These are phyloP conservation scores for Lutjanus campechanus DNA, from an alignment of 2,797 vertebrate genomes.

Conservation along the genomic window DNA sequence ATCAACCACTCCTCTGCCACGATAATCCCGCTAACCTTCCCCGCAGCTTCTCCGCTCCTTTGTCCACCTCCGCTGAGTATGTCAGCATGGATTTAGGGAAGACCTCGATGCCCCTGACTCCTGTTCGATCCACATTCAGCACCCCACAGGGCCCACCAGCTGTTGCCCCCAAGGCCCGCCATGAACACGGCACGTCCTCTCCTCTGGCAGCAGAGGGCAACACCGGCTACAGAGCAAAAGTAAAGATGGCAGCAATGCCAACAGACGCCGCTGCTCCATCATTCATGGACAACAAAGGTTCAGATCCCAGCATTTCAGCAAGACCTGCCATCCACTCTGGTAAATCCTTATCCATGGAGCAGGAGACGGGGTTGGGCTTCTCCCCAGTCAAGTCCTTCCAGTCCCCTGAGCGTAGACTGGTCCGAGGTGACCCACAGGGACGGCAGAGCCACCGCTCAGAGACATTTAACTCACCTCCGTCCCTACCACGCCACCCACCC, in stretches of 20 bases:
- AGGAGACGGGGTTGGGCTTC: constrained; percentile 75
- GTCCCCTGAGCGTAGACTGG: constrained; percentile 78
- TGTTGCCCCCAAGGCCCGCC: constrained; percentile 73
- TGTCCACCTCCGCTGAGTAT: constrained; percentile 84
- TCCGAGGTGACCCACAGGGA: constrained; percentile 76
- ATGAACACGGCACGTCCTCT: constrained; percentile 73
- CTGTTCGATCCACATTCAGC: constrained; percentile 80
- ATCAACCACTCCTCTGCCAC: constrained; percentile 77
- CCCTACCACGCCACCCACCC: constrained; percentile 71
- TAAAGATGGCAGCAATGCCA: constrained; percentile 55
- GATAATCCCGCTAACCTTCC: constrained; percentile 82
- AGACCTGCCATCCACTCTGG: constrained; percentile 63
- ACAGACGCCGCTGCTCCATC: constrained; percentile 59
- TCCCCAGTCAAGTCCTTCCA: constrained; percentile 80
- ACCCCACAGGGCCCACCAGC: constrained; percentile 68
- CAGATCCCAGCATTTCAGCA: constrained; percentile 72
- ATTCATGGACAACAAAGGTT: constrained; percentile 73
- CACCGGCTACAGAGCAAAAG: constrained; percentile 69
- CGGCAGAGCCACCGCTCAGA: constrained; percentile 81
- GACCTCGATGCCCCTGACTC: constrained; percentile 65
- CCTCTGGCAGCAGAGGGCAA: constrained; percentile 74
- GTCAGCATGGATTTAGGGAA: constrained; percentile 83
- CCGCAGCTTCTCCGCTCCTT: constrained; percentile 86
- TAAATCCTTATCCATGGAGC: constrained; percentile 72
- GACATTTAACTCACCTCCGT: constrained; percentile 75